A percentile compares a stretch with the other conserved stretches of the same genome.
Conservation (phyloP, 2,888 invertebrate species). For the Dastarcus helophoroides region DNA sequence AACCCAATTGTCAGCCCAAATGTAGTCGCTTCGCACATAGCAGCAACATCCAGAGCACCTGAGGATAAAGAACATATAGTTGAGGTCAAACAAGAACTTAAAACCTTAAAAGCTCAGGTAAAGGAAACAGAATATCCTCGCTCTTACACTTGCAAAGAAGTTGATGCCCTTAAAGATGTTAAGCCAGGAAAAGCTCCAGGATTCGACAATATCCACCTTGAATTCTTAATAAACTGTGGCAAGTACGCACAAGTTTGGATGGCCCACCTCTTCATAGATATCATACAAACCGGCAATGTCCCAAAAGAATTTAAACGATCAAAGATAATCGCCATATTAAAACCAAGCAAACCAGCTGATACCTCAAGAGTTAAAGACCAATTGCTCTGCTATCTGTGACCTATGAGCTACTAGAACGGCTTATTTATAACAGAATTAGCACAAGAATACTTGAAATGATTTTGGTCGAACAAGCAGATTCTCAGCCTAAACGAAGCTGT, state of each 20-base stretch:
- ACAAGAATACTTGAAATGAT: too few relatives aligned
- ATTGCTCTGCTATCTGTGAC: constrained; percentile 7
- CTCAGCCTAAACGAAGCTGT: too few relatives aligned
- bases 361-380: constrained; percentile 9
- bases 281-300: constrained; percentile 5
- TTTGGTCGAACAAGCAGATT: too few relatives aligned
- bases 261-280: constrained; percentile 4
- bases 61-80: constrained; percentile 3
- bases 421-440: constrained; percentile 8
- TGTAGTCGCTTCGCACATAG: too few relatives aligned
- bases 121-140: constrained; percentile 5
- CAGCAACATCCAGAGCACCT: too few relatives aligned
- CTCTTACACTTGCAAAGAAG: constrained; percentile 1
- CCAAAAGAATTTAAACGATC: constrained; percentile 7
- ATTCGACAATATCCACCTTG: constrained; percentile 5
- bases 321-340: constrained; percentile 9
- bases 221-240: constrained; percentile 5
- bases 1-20: too few relatives aligned
- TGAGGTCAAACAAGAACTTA: constrained; percentile 6
- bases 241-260: constrained; percentile 8
- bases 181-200: constrained; percentile 7
- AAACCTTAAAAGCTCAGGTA: constrained; percentile 2
- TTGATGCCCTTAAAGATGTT: constrained; percentile 5
- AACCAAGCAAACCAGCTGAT: constrained; percentile 11
- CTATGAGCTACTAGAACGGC: constrained; percentile 8